These are phyloP conservation scores for Microplitis deprimator DNA, from an alignment of 2,888 invertebrate species.

Conservation along the genomic window DNA sequence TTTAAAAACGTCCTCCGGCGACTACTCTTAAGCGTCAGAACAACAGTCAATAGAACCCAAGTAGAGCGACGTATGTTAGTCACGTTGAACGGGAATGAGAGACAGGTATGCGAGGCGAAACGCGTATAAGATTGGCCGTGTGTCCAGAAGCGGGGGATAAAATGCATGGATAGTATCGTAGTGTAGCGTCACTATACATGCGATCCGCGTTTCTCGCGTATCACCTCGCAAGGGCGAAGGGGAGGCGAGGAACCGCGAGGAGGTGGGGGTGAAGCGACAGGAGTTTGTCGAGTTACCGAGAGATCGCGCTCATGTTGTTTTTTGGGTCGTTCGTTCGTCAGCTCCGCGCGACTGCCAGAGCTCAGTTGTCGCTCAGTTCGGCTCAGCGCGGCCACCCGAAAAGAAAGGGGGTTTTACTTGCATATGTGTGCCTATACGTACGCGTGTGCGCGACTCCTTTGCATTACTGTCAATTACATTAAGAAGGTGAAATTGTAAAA, in stretches of 20 bases:
- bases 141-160: constrained; percentile 9
- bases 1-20: constrained; percentile 20
- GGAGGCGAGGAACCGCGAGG: constrained; percentile 44
- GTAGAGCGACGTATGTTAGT: not conserved
- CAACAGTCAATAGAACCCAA: constrained; percentile 17
- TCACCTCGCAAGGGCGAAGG: constrained; percentile 70
- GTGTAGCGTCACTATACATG: constrained; percentile 3
- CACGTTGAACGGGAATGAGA: not conserved
- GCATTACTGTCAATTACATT: constrained; percentile 33
- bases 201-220: constrained; percentile 50
- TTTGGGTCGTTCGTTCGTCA: constrained; percentile 64
- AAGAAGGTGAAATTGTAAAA: constrained; percentile 23
- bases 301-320: constrained; percentile 74
- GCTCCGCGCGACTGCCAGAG: constrained; percentile 72
- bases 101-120: constrained; percentile 3
- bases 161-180: not conserved
- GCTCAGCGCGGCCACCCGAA: constrained; percentile 69
- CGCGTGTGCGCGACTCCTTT: constrained; percentile 54
- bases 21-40: constrained; percentile 16
- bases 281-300: constrained; percentile 67
- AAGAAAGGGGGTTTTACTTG: constrained; percentile 64
- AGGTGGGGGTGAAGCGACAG: constrained; percentile 69
- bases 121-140: not conserved
- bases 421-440: constrained; percentile 51
- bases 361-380: constrained; percentile 74